phyloP scores from a whole-genome alignment of 2,113 vertebrate genomes.

The Paradoxurus hermaphroditus region DNA sequence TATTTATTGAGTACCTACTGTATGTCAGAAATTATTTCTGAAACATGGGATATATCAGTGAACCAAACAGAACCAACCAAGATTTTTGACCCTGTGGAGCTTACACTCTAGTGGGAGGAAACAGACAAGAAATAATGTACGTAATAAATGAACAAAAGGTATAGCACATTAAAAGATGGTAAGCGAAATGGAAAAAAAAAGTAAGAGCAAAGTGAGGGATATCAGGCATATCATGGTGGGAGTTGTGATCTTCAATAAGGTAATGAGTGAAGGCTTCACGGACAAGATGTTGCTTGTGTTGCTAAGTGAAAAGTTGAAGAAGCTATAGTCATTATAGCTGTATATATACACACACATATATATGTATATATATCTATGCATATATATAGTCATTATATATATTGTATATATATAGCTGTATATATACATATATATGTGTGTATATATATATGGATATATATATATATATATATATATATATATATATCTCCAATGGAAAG shows the following conservation, averaged over 20 bases:
- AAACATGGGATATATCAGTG: neutral
- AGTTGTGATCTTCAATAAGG: neutral
- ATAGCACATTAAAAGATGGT: neutral
- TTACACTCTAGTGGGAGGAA: neutral
- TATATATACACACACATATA: neutral
- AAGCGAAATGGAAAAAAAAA: neutral
- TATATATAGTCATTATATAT: neutral
- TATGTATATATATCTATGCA: neutral
- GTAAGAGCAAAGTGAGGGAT: neutral
- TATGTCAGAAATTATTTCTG: neutral
- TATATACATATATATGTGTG: neutral
- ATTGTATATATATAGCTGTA: neutral
- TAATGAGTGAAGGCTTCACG: neutral
- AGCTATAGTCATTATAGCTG: neutral
- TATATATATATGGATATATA: no score
- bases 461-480: neutral
- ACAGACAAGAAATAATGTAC: neutral
- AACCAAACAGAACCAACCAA: neutral
- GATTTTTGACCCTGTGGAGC: neutral
- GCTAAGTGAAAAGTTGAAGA: neutral
- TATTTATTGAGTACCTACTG: neutral
- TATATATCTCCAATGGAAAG: neutral
- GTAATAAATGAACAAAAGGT: neutral
- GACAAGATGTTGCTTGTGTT: neutral
- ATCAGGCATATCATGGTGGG: neutral